Conservation (phyloP, 2,888 invertebrate genomes). For the Mayetiola destructor region DNA sequence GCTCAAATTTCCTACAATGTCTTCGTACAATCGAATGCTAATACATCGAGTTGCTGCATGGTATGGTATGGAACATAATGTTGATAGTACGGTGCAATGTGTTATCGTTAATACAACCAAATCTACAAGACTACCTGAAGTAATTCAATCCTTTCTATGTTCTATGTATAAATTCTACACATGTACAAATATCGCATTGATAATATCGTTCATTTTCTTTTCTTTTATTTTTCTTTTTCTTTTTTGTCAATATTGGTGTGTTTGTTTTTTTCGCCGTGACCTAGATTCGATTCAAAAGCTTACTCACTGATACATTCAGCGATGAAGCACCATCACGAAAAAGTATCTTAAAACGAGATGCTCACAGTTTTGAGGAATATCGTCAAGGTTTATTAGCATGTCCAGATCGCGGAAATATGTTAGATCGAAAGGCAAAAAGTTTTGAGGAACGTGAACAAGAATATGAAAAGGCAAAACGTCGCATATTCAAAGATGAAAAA, state of each 20-base stretch:
- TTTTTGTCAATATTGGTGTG: constrained; percentile 42
- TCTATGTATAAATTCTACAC: not conserved
- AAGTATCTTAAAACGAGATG: constrained; percentile 71
- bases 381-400: constrained; percentile 37
- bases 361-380: constrained; percentile 64
- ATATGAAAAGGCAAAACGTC: constrained; percentile 67
- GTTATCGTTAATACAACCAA: constrained; percentile 72
- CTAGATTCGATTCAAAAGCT: not conserved
- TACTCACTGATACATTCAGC: constrained; percentile 40
- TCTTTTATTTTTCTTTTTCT: not conserved
- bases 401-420: constrained; percentile 48
- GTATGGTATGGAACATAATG: constrained; percentile 88
- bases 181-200: not conserved
- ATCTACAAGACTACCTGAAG: constrained; percentile 34
- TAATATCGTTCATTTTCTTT: not conserved
- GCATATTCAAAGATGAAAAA: constrained; percentile 50
- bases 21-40: constrained; percentile 91
- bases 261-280: not conserved
- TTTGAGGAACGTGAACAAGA: constrained; percentile 85
- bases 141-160: constrained; percentile 19
- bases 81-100: constrained; percentile 57
- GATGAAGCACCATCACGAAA: constrained; percentile 46
- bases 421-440: constrained; percentile 54
- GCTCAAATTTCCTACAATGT: constrained; percentile 81
- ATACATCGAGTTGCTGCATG: constrained; percentile 87